These are phyloP conservation scores for Bombylius discolor DNA, from an alignment of 2,888 invertebrate species.

Conservation along the genomic window DNA sequence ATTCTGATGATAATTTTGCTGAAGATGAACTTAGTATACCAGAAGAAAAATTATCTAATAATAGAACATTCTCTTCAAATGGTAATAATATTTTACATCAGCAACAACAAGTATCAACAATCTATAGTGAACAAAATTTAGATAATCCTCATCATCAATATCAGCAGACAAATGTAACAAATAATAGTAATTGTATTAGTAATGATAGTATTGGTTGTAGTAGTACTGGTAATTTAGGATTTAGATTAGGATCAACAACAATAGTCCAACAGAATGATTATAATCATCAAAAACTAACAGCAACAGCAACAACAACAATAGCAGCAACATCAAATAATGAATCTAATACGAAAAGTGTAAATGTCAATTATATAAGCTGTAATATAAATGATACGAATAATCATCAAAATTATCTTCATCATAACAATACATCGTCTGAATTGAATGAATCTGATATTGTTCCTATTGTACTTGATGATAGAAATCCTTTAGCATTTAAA, in stretches of 20 bases:
- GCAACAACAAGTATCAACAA: conserved; percentile 17
- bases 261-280: conserved; percentile 14
- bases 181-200: too few relatives aligned
- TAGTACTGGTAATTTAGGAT: too few relatives aligned
- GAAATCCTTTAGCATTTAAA: conserved; percentile 13
- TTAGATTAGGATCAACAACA: conserved; percentile 7
- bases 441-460: conserved; percentile 12
- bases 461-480: conserved; percentile 12
- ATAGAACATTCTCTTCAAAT: conserved; percentile 13
- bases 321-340: conserved; percentile 4
- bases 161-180: background rate
- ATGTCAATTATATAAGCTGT: background rate
- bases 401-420: conserved; percentile 1
- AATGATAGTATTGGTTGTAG: too few relatives aligned
- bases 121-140: conserved; percentile 21
- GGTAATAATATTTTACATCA: conserved; percentile 1
- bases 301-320: conserved; percentile 2
- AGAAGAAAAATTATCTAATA: conserved; percentile 36
- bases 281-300: conserved; percentile 26
- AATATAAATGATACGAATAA: conserved; percentile 5
- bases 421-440: conserved; percentile 15
- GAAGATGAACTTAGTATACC: conserved; percentile 63
- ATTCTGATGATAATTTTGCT: conserved; percentile 74
- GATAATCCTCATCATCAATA: background rate
- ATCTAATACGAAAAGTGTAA: background rate